Evolutionary conservation across 2,888 invertebrate genomes (phyloP).

Genomic region (Psylliodes chrysocephalus): DNA sequence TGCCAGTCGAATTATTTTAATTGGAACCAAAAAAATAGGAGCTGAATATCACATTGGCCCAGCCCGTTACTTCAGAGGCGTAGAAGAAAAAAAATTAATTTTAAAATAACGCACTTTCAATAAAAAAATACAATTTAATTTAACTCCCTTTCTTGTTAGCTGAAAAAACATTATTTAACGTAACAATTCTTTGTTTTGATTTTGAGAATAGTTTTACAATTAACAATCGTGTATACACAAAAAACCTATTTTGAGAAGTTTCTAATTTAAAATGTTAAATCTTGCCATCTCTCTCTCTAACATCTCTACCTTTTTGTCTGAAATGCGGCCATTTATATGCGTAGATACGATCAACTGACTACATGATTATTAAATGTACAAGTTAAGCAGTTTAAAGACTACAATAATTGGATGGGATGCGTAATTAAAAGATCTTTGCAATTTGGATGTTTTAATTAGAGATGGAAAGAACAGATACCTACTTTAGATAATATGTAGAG

Average conservation of each 20-base stretch:
- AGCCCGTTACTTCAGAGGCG: neutral
- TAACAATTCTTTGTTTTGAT: too few species aligned
- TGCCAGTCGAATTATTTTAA: conserved; percentile 1
- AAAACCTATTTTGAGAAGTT: too few species aligned
- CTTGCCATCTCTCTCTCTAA: too few species aligned
- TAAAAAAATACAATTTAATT: too few species aligned
- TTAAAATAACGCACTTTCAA: too few species aligned
- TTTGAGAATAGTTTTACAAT: too few species aligned
- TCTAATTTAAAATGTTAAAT: too few species aligned
- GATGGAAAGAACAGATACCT: conserved; percentile 15
- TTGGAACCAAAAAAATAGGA: neutral
- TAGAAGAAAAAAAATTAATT: too few species aligned
- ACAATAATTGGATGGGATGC: conserved; percentile 53
- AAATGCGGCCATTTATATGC: conserved; percentile 55
- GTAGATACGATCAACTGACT: conserved; percentile 55
- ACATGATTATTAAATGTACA: conserved; percentile 57
- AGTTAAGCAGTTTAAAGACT: conserved; percentile 56
- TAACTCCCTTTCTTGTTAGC: too few species aligned
- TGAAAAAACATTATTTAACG: too few species aligned
- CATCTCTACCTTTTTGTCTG: too few species aligned
- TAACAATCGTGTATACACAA: too few species aligned
- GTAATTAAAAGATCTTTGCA: conserved; percentile 57
- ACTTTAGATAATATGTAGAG: neutral
- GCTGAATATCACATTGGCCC: neutral
- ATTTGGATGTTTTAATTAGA: conserved; percentile 59